phyloP scores from a whole-genome alignment of 2,888 invertebrate genomes.

The Agrochola lota region DNA sequence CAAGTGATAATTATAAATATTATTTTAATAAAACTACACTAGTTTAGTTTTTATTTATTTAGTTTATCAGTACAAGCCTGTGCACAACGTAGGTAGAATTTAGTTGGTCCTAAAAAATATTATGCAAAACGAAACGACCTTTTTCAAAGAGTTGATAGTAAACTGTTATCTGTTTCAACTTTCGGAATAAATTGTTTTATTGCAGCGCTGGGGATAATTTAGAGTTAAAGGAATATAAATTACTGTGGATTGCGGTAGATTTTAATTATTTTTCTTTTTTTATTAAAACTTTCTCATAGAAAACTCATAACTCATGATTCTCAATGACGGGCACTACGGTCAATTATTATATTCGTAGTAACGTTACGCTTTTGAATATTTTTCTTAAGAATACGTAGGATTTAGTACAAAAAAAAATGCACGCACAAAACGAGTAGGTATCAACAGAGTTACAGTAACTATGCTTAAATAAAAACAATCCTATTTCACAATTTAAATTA shows the following conservation, averaged over 20 bases:
- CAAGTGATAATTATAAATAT: constrained; percentile 23
- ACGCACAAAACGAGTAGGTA: not conserved
- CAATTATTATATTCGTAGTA: too few relatives aligned
- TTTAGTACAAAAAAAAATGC: too few relatives aligned
- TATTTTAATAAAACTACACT: constrained; percentile 20
- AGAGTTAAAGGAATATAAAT: constrained; percentile 58
- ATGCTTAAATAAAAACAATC: not conserved
- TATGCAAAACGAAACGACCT: constrained; percentile 64
- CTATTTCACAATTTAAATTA: constrained; percentile 3
- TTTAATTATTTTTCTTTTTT: constrained; percentile 54
- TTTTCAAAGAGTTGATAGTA: constrained; percentile 59
- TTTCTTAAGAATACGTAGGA: not conserved
- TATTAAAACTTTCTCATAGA: constrained; percentile 16
- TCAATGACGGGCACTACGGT: not conserved
- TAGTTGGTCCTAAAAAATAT: constrained; percentile 59
- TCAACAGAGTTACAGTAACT: not conserved
- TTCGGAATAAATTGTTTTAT: constrained; percentile 70
- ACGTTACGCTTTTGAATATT: not conserved
- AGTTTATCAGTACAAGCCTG: constrained; percentile 24
- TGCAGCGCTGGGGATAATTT: constrained; percentile 49
- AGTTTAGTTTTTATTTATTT: constrained; percentile 24
- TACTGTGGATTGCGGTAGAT: constrained; percentile 49
- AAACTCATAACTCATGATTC: not conserved
- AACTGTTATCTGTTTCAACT: constrained; percentile 69
- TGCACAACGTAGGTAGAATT: constrained; percentile 42